Evolutionary conservation across 2,113 vertebrate genomes (phyloP), one percentile per base, ranked within the genome.

Genomic region (Calyptommatus sinebrachiatus): DNA sequence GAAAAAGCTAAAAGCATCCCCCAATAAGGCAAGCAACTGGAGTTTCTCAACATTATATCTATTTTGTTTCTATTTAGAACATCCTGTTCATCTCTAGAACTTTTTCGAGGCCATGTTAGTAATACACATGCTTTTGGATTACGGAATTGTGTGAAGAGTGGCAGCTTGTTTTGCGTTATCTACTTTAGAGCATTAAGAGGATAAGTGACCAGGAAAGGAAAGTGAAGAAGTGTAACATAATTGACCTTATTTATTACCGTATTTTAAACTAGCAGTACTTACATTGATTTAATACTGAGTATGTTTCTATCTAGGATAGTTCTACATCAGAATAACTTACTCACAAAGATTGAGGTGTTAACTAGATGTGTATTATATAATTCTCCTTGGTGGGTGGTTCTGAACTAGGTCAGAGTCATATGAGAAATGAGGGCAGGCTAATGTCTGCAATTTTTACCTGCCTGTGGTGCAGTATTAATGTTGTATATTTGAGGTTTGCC

Each of bases 321-420:
- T 70, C 78, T 75, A 86, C 68, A 77, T 79, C 89, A 85, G 74
- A 88, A 9, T 86, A 92, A 85, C 66, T 84, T 86, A 35, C 72
- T 78, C 69, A 63, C 69, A 85, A 57, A 80, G 78, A 76, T 3
- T 83, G 81, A 81, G 68, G 71, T 80, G 20, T 85, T 84, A 69
- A 88, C 83, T 89, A 89, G 83, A 41, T 2, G 77, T 84, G 65
- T 75, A 78, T 93, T 93, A 90, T 70, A 2, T 93, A 92, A 92
- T 86, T 90, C 86, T 87, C 85, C 84, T 91, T 91, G 86, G 84
- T 87, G 85, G 81, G 85, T 81, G 87, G 77, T 83, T 90, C 66
- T 7, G 29, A 93, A 91, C 31, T 90, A 88, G 91, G 89, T 91
- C 86, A 90, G 66, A 77, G 81, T 68, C 26, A 78, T 86, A 84